phyloP scores from a whole-genome alignment of 2,113 vertebrate species.

The Daboia siamensis region DNA sequence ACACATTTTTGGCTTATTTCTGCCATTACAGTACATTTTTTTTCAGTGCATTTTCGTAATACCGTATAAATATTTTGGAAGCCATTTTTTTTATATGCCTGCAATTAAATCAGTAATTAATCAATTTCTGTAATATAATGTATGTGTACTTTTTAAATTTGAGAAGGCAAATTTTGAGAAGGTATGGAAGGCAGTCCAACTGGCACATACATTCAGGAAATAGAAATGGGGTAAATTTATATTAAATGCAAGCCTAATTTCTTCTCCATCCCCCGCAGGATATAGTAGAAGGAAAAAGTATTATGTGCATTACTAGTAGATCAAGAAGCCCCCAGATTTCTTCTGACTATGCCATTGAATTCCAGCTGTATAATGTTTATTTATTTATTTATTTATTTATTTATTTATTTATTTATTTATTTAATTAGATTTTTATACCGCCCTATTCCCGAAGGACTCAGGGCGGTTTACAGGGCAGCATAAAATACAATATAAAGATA shows the following conservation, averaged over 20 bases:
- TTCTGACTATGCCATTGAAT: background rate
- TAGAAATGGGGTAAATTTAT: background rate
- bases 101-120: background rate
- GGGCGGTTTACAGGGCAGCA: too few relatives aligned
- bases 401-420: too few relatives aligned
- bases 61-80: background rate
- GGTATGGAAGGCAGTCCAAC: background rate
- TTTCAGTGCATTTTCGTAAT: background rate
- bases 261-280: background rate
- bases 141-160: background rate
- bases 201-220: background rate
- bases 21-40: background rate
- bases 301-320: background rate
- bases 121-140: background rate
- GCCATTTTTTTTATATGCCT: background rate
- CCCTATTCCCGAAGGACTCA: too few relatives aligned
- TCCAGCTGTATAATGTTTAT: background rate
- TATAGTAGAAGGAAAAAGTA: background rate
- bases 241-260: background rate
- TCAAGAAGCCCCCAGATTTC: background rate
- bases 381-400: too few relatives aligned
- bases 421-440: too few relatives aligned
- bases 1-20: background rate
- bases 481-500: too few relatives aligned
- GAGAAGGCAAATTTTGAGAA: background rate